Evolutionary conservation across 2,797 vertebrate species (phyloP), one percentile per base, ranked within the genome.

Genomic region (Leuciscus waleckii): DNA sequence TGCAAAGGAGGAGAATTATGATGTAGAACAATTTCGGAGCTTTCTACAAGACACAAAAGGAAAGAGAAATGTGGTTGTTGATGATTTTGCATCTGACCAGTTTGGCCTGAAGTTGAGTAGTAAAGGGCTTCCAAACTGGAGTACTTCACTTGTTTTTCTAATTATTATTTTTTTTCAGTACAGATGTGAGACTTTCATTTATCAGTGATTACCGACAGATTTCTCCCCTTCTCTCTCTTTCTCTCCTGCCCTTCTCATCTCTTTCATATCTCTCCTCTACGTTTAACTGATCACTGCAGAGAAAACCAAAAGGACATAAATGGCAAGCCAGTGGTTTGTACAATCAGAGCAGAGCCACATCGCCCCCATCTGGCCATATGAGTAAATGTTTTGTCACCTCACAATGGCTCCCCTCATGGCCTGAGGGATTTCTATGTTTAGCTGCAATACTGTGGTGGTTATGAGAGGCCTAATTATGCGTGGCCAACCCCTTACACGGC

Each of bases 281-380:
- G 92, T 93, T 92, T 92, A 92, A 93, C 90, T 88, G 91, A 90
- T 87, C 88, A 81, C 90, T 90, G 91, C 90, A 91, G 90, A 92
- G 90, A 83, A 43, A 90, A 90, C 87, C 90, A 86, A 91, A 86
- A 90, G 86, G 82, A 26, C 70, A 65, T 70, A 90, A 85, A 41
- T n/a, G 61, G 65, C 77, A 70, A 58, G 8, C 11, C 14, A 35
- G 29, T 7, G 70, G 4, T 63, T 21, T 83, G 32, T 46, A 68
- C 61, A 82, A 58, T 70, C 83, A 26, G 76, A 92, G 92, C 75
- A 90, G 89, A 89, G 82, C 93, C 94, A 97, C 94, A 96, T 95
- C 92, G 83, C 95, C 95, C 93, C 94, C 96, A 95, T 85, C 86
- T 88, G 95, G 92, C 51, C 56, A 0, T 3, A 0, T 5, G 5